Conservation (phyloP, 2,113 vertebrate species). For the Spea bombifrons region DNA sequence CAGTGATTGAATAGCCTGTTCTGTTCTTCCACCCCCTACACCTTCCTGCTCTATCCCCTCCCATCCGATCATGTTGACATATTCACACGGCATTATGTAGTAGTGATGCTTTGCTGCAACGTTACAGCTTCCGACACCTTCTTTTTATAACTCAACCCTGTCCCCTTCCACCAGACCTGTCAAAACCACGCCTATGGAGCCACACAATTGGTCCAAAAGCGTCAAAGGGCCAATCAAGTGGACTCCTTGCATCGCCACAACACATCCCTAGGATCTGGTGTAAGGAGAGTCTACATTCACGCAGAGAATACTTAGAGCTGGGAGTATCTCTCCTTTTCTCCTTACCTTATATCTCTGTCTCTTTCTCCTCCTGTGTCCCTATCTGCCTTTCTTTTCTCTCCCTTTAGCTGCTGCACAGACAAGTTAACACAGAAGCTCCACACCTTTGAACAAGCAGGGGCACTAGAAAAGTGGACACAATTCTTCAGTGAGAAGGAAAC, state of each 20-base stretch:
- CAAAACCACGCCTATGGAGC: constrained; percentile 96
- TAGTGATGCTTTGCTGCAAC: constrained; percentile 82
- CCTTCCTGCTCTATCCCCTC: constrained; percentile 62
- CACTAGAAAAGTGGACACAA: neutral
- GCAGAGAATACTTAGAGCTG: constrained; percentile 83
- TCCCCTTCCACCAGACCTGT: constrained; percentile 97
- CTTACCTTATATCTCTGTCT: constrained; percentile 64
- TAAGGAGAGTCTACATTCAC: constrained; percentile 87
- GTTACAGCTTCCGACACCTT: constrained; percentile 94
- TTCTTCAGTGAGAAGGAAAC: neutral
- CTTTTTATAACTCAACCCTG: constrained; percentile 95
- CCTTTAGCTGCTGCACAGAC: constrained; percentile 1
- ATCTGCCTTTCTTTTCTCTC: constrained; percentile 51
- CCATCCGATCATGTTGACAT: constrained; percentile 83
- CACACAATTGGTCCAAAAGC: constrained; percentile 99
- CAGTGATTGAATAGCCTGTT: constrained; percentile 51
- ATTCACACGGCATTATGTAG: constrained; percentile 81
- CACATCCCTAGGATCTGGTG: constrained; percentile 89
- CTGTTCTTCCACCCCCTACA: constrained; percentile 45
- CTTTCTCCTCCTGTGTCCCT: constrained; percentile 59
- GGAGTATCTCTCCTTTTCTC: constrained; percentile 62
- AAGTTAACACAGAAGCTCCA: neutral
- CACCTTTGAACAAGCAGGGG: constrained; percentile 25
- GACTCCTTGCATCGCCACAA: constrained; percentile 80
- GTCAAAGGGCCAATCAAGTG: constrained; percentile 99